These are phyloP conservation scores for Muraenolepis orangiensis DNA, from an alignment of 2,797 vertebrate genomes.

Conservation along the genomic window DNA sequence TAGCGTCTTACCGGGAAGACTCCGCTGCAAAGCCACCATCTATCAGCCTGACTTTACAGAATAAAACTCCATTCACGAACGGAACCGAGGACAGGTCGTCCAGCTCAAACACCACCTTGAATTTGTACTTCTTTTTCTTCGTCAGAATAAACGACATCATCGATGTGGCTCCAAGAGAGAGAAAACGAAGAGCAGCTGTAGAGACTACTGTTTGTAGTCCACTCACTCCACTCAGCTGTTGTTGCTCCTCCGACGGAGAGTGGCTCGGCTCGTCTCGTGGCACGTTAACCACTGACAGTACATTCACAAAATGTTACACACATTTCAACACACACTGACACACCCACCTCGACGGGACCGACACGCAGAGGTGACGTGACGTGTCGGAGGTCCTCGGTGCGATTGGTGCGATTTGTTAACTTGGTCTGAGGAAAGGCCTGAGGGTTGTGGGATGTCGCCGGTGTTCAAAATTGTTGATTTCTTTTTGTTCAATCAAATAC, in stretches of 20 bases:
- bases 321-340: too few species aligned
- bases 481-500: too few species aligned
- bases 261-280: too few species aligned
- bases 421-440: too few species aligned
- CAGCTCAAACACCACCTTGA: slow-evolving; percentile 87
- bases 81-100: slow-evolving; percentile 91
- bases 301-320: too few species aligned
- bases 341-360: too few species aligned
- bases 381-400: too few species aligned
- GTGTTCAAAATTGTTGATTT: not conserved
- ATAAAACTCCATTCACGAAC: slow-evolving; percentile 90
- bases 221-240: not conserved
- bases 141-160: slow-evolving; percentile 83
- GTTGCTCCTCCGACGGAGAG: too few species aligned
- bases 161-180: not conserved
- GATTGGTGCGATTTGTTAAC: too few species aligned
- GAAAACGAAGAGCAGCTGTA: slow-evolving; percentile 11
- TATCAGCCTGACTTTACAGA: slow-evolving; percentile 90
- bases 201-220: not conserved
- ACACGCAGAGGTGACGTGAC: too few species aligned
- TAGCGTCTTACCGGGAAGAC: slow-evolving; percentile 83
- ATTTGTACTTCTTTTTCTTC: slow-evolving; percentile 94
- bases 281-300: too few species aligned
- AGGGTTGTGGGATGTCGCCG: not conserved
- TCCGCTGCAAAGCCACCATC: slow-evolving; percentile 86